These are phyloP conservation scores for Drymodes brunneopygia DNA, from an alignment of 2,113 vertebrate genomes.

Conservation along the genomic window DNA sequence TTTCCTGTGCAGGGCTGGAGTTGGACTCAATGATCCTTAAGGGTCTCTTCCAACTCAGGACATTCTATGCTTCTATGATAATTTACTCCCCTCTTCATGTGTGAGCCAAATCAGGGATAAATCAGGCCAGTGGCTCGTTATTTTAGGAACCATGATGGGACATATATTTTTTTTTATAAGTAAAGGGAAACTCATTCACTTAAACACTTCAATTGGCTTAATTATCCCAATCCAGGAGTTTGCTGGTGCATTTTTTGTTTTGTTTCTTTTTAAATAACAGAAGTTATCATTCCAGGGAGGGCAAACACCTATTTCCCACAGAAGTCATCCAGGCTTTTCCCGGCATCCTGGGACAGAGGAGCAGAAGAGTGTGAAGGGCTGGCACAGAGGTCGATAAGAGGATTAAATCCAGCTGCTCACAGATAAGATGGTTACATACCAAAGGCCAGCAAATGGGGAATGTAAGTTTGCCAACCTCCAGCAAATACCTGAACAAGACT, in stretches of 20 bases:
- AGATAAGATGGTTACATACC: background rate
- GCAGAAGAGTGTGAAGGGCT: background rate
- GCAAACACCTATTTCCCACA: background rate
- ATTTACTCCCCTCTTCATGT: background rate
- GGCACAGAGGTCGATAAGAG: background rate
- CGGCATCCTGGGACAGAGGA: accelerated
- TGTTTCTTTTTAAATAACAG: background rate
- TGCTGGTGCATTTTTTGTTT: background rate
- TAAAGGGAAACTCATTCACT: background rate
- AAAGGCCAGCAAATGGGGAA: background rate
- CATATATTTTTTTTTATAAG: background rate
- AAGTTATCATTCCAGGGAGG: background rate
- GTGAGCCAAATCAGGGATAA: background rate
- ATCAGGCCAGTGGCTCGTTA: background rate
- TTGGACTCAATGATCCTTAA: background rate
- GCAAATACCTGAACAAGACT: background rate
- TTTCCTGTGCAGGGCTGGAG: background rate
- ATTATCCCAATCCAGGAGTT: background rate
- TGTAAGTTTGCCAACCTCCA: background rate
- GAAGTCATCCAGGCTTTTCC: background rate
- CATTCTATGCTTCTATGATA: background rate
- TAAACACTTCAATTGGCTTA: background rate
- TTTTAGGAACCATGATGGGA: background rate
- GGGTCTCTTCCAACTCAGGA: background rate
- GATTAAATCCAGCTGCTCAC: background rate